Evolutionary conservation across 2,797 vertebrate species (phyloP).

Genomic region (Orientallactaga sibirica): DNA sequence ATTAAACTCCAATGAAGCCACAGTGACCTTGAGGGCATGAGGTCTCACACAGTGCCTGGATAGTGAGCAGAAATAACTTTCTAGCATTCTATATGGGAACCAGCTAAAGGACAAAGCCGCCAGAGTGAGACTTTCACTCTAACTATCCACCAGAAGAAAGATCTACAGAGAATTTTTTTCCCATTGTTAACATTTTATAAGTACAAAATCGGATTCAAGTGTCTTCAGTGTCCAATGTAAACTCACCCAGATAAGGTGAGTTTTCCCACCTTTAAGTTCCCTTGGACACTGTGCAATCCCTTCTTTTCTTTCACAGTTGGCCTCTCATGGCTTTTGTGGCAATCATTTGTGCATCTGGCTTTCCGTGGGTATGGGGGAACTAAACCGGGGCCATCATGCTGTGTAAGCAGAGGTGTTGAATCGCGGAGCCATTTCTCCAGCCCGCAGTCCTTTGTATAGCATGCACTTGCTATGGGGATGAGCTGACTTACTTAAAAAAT

Average conservation of each 20-base stretch:
- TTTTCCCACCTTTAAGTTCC: neutral
- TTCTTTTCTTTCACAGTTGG: neutral
- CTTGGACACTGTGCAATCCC: neutral
- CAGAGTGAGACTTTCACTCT: neutral
- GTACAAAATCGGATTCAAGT: neutral
- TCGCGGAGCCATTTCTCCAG: too few species aligned
- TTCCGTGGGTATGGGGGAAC: too few species aligned
- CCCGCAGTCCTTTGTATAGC: neutral
- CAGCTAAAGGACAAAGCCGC: neutral
- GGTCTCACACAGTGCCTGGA: neutral
- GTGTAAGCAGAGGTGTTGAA: too few species aligned
- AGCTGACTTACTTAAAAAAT: conserved; percentile 96
- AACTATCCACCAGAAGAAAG: neutral
- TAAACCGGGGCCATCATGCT: too few species aligned
- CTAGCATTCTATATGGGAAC: neutral
- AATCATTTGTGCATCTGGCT: neutral
- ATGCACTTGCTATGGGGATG: neutral
- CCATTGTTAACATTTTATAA: neutral
- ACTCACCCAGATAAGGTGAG: neutral
- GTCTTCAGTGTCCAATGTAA: conserved; percentile 23
- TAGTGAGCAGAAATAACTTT: neutral
- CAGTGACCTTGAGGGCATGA: neutral
- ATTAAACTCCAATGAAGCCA: conserved; percentile 51
- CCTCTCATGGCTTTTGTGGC: neutral
- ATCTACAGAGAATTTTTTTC: neutral